phyloP scores from a whole-genome alignment of 2,113 vertebrate genomes.

The Epinephelus cyanopodus region DNA sequence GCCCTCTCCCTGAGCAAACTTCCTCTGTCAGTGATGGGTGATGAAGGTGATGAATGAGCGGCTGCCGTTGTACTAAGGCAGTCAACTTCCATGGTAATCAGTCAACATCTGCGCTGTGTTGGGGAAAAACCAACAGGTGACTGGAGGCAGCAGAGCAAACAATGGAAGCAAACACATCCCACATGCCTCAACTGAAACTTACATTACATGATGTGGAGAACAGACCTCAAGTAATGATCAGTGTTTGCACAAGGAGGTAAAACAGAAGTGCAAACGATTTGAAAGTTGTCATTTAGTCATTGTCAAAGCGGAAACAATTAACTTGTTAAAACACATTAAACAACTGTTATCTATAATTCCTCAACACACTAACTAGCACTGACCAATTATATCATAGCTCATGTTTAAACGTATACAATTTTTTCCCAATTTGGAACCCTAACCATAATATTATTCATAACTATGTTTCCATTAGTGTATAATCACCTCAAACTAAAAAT shows the following conservation, averaged over 20 bases:
- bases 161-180: conserved; percentile 3
- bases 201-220: too few relatives aligned
- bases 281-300: not conserved
- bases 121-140: conserved; percentile 61
- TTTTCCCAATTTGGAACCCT: too few relatives aligned
- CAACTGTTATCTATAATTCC: not conserved
- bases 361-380: not conserved
- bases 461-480: too few relatives aligned
- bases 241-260: too few relatives aligned
- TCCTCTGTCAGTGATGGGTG: conserved; percentile 26
- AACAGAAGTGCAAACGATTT: too few relatives aligned
- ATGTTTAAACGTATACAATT: too few relatives aligned
- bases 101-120: conserved; percentile 38
- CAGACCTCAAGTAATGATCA: too few relatives aligned
- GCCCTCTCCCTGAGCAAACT: conserved; percentile 45
- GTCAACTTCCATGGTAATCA: conserved; percentile 4
- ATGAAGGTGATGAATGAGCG: not conserved
- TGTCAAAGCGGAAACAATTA: not conserved
- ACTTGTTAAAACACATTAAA: too few relatives aligned
- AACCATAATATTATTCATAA: too few relatives aligned
- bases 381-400: too few relatives aligned
- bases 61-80: not conserved
- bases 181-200: conserved; percentile 31
- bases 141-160: conserved; percentile 41
- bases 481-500: too few relatives aligned